Evolutionary conservation across 2,797 vertebrate genomes (phyloP), one percentile per base, ranked within the genome.

Genomic region (Esox lucius): DNA sequence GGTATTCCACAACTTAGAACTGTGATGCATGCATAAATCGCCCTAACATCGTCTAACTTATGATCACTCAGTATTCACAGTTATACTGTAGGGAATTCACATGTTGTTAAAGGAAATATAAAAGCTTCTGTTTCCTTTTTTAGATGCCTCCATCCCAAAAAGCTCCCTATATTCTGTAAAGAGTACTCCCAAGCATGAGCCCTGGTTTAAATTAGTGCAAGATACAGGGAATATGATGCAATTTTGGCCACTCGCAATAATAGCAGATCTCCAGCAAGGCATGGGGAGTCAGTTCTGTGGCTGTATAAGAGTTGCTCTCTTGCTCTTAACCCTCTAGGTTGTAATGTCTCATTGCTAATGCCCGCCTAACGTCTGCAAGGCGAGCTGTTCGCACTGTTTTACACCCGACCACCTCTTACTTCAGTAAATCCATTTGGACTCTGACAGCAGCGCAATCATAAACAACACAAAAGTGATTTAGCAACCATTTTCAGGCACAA

Each of bases 401-500:
- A 68, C 70, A 65, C 71, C 12, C 31, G 74, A 73, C 59, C 68
- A 70, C 68, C 61, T 68, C 71, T 68, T 71, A 71, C 76, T 71
- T 68, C 42, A 66, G 24, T 71, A 68, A 69, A 83, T 82, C 75
- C 77, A 79, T 84, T 75, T 68, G 31, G 71, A 71, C 67, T 78
- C 73, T 77, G 77, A 75, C 80, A 75, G 81, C 75, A 67, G 75
- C 56, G 78, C 73, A 72, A 69, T 56, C 76, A 35, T 73, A 74
- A 71, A 75, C 70, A 73, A n/a, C 59, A 71, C 68, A 28, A 66
- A 62, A 68, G 51, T 67, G 7, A 75, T 77, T 79, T 73, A 48
- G 74, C 73, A 70, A 9, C 80, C 72, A 51, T 79, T 81, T 81
- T 80, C 70, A 69, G 22, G 64, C 51, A 69, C 73, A 67, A 72